Evolutionary conservation across 2,113 vertebrate species (phyloP).

Genomic region (Puffinus mauretanicus): DNA sequence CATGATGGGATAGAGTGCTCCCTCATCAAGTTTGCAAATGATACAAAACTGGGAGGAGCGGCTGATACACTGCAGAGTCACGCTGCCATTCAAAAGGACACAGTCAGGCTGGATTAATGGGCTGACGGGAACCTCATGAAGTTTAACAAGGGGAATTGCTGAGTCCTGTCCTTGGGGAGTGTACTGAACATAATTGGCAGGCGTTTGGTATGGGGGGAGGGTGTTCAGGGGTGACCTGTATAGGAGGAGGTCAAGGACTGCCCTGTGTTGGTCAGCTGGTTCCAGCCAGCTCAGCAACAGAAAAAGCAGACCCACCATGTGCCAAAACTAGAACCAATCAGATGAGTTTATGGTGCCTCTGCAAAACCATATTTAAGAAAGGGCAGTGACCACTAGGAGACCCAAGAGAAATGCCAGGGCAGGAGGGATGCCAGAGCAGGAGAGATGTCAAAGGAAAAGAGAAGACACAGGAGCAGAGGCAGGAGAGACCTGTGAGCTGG

Average conservation of each 20-base stretch:
- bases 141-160: not conserved
- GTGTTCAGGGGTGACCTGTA: not conserved
- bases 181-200: not conserved
- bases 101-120: not conserved
- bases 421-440: not conserved
- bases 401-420: not conserved
- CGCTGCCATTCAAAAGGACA: not conserved
- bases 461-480: not conserved
- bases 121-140: not conserved
- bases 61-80: not conserved
- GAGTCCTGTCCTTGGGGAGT: not conserved
- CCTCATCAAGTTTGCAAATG: not conserved
- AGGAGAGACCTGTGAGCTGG: not conserved
- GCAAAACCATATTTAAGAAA: not conserved
- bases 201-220: not conserved
- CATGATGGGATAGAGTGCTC: not conserved
- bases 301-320: not conserved
- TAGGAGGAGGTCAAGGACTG: not conserved
- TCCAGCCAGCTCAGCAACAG: not conserved
- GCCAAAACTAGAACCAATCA: not conserved
- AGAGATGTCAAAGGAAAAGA: not conserved
- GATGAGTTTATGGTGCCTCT: not conserved
- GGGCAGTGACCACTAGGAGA: not conserved
- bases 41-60: not conserved
- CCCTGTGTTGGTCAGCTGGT: not conserved